phyloP scores from a whole-genome alignment of 2,888 invertebrate genomes.

The Dynastes maya region DNA sequence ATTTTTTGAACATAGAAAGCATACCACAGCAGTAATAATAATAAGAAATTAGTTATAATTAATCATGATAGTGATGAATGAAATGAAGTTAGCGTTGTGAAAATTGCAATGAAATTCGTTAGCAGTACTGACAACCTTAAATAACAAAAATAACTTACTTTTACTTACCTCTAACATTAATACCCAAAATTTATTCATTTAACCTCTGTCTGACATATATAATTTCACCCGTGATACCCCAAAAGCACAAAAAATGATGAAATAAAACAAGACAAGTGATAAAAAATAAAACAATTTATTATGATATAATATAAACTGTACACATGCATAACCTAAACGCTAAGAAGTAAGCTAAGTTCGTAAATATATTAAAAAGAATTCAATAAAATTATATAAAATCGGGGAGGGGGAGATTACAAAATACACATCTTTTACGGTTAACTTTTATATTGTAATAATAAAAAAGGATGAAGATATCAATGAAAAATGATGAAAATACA shows the following conservation, averaged over 20 bases:
- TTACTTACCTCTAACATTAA: no score
- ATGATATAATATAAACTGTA: slow-evolving; percentile 55
- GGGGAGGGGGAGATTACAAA: neutral
- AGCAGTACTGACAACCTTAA: no score
- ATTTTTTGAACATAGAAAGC: no score
- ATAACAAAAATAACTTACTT: no score
- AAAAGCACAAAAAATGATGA: slow-evolving; percentile 6
- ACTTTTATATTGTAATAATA: neutral
- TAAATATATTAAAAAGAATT: slow-evolving; percentile 49
- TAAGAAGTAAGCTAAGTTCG: slow-evolving; percentile 51
- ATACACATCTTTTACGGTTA: slow-evolving; percentile 24
- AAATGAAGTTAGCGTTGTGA: no score
- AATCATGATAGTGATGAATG: no score
- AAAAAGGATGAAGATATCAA: slow-evolving; percentile 4
- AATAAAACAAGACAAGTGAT: slow-evolving; percentile 54
- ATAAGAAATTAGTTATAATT: no score
- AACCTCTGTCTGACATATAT: no score
- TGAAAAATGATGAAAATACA: slow-evolving; percentile 8
- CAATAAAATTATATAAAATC: slow-evolving; percentile 19
- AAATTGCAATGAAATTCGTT: no score
- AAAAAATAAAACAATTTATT: slow-evolving; percentile 64
- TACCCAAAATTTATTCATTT: no score
- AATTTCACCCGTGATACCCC: no score
- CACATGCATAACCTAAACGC: slow-evolving; percentile 59
- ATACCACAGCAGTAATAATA: no score